phyloP scores from a whole-genome alignment of 30 jellyfish, hydroid and myxozoan genomes.

The Cassiopea andromeda region DNA sequence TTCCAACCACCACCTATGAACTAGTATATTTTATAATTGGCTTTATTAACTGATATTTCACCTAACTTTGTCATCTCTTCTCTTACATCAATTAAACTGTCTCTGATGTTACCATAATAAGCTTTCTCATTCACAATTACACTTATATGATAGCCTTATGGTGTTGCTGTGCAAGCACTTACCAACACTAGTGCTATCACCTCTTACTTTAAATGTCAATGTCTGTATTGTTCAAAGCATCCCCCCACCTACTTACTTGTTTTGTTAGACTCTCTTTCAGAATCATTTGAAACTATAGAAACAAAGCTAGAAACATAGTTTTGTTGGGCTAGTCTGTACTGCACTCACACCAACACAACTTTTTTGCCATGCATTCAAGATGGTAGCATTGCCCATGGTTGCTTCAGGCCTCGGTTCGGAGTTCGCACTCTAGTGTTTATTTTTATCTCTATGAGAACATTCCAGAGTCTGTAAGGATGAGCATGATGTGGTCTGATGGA shows the following conservation, averaged over 20 bases:
- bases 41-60: neutral
- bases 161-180: slow-evolving; percentile 51
- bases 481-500: too few relatives aligned
- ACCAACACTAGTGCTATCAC: slow-evolving; percentile 61
- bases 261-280: neutral
- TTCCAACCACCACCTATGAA: slow-evolving; percentile 27
- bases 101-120: slow-evolving; percentile 20
- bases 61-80: slow-evolving; percentile 27
- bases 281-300: neutral
- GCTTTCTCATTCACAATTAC: slow-evolving; percentile 40
- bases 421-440: too few relatives aligned
- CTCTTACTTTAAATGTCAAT: slow-evolving; percentile 10
- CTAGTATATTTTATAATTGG: slow-evolving; percentile 3
- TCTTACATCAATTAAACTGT: neutral
- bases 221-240: neutral
- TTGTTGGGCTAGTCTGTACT: too few relatives aligned
- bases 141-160: slow-evolving; percentile 9
- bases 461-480: neutral
- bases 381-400: too few relatives aligned
- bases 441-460: neutral
- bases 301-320: too few relatives aligned
- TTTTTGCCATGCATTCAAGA: neutral
- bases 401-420: too few relatives aligned
- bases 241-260: neutral
- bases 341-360: neutral